These are phyloP conservation scores for Cephus nigrinus DNA, from an alignment of 2,888 invertebrate species.

Conservation along the genomic window DNA sequence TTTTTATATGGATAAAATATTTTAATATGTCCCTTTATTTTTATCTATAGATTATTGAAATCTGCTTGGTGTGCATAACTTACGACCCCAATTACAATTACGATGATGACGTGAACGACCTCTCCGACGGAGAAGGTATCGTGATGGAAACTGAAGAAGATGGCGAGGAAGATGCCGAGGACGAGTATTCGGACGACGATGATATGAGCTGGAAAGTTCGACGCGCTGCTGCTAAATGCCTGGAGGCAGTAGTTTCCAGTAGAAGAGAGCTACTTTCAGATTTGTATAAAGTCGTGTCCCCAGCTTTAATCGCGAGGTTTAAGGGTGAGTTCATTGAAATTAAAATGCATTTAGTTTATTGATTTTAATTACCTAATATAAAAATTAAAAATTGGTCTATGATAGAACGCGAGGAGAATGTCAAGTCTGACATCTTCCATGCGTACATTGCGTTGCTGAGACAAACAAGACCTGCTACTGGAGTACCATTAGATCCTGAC, in stretches of 20 bases:
- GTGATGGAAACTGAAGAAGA: constrained; percentile 77
- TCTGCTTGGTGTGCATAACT: constrained; percentile 91
- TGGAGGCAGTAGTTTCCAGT: constrained; percentile 94
- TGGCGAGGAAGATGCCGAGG: constrained; percentile 79
- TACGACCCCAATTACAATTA: constrained; percentile 99
- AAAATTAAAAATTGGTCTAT: constrained; percentile 23
- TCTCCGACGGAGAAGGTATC: constrained; percentile 77
- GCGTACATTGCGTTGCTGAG: constrained; percentile 93
- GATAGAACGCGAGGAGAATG: constrained; percentile 97
- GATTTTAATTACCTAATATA: constrained; percentile 20
- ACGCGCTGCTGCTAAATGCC: constrained; percentile 95
- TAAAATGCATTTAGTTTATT: constrained; percentile 13
- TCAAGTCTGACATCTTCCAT: constrained; percentile 97
- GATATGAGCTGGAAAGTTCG: constrained; percentile 99
- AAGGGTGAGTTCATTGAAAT: constrained; percentile 74
- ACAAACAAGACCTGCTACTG: constrained; percentile 84
- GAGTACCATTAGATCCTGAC: constrained; percentile 75
- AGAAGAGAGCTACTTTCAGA: constrained; percentile 91
- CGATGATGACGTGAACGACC: constrained; percentile 85
- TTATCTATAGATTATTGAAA: constrained; percentile 77
- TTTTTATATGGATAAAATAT: background rate
- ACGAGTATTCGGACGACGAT: constrained; percentile 98
- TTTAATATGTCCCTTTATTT: constrained; percentile 22
- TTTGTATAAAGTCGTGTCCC: constrained; percentile 89
- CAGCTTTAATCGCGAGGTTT: constrained; percentile 90